phyloP scores from a whole-genome alignment of 2,888 invertebrate species.

The Drosophila tanythrix region DNA sequence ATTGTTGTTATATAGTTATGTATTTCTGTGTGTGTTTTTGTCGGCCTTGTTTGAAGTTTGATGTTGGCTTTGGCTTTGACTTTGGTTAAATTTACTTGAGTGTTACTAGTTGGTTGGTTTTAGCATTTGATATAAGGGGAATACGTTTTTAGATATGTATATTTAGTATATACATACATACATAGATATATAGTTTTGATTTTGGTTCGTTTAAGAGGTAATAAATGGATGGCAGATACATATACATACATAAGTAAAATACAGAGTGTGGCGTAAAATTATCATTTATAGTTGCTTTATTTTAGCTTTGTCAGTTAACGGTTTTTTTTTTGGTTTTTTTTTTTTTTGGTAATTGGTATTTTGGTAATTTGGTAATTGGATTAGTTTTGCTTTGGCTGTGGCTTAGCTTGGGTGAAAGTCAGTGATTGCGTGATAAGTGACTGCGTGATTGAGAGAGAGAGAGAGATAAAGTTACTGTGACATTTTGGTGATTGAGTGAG shows the following conservation, averaged over 20 bases:
- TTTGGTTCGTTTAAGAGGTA: conserved; percentile 30
- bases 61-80: conserved; percentile 12
- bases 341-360: conserved; percentile 15
- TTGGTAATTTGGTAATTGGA: conserved; percentile 26
- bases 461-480: conserved; percentile 59
- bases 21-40: conserved; percentile 5
- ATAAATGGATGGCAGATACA: conserved; percentile 42
- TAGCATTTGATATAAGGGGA: conserved; percentile 32
- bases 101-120: conserved; percentile 32
- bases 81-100: conserved; percentile 44
- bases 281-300: conserved; percentile 65
- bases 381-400: conserved; percentile 47
- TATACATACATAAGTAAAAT: conserved; percentile 63
- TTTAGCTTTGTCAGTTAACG: conserved; percentile 59
- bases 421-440: conserved; percentile 62
- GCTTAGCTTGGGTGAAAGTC: conserved; percentile 63
- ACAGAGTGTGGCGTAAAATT: conserved; percentile 55
- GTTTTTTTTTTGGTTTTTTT: conserved; percentile 13
- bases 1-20: conserved; percentile 15
- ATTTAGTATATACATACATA: conserved; percentile 18
- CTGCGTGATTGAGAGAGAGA: conserved; percentile 71
- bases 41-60: conserved; percentile 5
- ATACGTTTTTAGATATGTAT: conserved; percentile 21
- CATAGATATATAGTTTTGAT: conserved; percentile 20
- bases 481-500: conserved; percentile 55